A percentile compares a stretch with the other conserved stretches of the same genome.
These are phyloP conservation scores for Rhyacophila evoluta DNA, from an alignment of 2,888 invertebrate genomes.

Conservation along the genomic window DNA sequence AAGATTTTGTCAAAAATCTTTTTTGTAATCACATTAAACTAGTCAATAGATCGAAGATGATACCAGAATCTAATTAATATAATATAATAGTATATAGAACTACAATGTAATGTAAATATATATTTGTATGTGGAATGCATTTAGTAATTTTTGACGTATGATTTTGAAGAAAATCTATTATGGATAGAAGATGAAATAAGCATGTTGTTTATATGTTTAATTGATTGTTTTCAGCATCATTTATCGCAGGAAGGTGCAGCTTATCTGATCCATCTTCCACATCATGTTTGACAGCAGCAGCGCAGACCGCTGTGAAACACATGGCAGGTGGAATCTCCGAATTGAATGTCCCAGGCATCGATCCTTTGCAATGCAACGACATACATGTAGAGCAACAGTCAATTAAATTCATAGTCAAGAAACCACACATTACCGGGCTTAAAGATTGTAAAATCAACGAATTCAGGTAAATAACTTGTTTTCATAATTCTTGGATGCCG, in stretches of 20 bases:
- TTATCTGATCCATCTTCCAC: constrained; percentile 33
- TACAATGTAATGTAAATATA: not conserved
- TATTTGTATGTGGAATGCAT: not conserved
- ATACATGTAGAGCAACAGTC: constrained; percentile 44
- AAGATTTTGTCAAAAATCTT: too few relatives aligned
- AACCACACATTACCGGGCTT: constrained; percentile 43
- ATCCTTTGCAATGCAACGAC: constrained; percentile 43
- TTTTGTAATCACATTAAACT: too few relatives aligned
- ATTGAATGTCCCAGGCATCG: constrained; percentile 38
- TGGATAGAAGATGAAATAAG: not conserved
- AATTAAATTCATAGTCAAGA: constrained; percentile 40
- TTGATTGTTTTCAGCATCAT: constrained; percentile 44
- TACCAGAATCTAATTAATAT: too few relatives aligned
- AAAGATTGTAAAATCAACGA: constrained; percentile 43
- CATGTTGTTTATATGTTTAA: not conserved
- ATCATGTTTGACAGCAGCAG: constrained; percentile 31
- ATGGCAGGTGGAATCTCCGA: constrained; percentile 45
- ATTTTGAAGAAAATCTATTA: too few relatives aligned
- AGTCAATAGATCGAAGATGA: too few relatives aligned
- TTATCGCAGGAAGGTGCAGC: constrained; percentile 41
- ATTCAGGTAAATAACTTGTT: constrained; percentile 40
- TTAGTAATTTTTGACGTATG: not conserved
- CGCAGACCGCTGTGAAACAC: constrained; percentile 39
- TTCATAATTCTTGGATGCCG: not conserved
- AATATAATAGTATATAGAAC: too few relatives aligned